These are phyloP conservation scores for Engraulis encrasicolus DNA, from an alignment of 2,113 vertebrate genomes.

Conservation along the genomic window DNA sequence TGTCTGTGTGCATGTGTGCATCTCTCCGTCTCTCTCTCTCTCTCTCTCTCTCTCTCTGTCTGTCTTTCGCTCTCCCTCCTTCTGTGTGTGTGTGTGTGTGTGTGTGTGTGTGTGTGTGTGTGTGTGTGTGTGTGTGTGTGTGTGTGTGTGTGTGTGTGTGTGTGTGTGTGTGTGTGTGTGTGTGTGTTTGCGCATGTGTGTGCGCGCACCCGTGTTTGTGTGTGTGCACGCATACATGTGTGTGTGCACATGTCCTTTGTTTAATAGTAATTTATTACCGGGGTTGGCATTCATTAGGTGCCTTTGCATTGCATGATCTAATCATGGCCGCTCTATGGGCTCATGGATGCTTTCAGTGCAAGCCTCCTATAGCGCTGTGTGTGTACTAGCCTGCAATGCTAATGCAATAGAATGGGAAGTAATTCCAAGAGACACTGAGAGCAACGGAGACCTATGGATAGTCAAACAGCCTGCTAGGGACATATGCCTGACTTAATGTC, in stretches of 20 bases:
- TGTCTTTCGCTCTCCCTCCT: too few species aligned
- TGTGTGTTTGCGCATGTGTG: too few species aligned
- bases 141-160: conserved; percentile 26
- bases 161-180: background rate
- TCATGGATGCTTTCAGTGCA: background rate
- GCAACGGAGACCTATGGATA: background rate
- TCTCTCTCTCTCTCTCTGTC: too few species aligned
- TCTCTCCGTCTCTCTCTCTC: too few species aligned
- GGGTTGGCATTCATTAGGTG: background rate
- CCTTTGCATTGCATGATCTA: background rate
- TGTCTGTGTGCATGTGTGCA: too few species aligned
- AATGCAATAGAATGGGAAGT: background rate
- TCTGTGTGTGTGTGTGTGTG: too few species aligned
- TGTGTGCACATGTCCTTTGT: too few species aligned
- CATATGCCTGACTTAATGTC: background rate
- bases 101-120: too few species aligned
- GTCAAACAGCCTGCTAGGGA: background rate
- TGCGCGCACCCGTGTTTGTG: too few species aligned
- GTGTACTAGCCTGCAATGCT: background rate
- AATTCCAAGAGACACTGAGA: background rate
- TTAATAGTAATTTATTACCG: too few species aligned
- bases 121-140: too few species aligned
- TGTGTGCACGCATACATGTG: too few species aligned
- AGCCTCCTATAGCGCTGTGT: background rate
- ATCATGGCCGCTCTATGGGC: background rate